These are phyloP conservation scores for Phaethon lepturus DNA, from an alignment of 2,113 vertebrate species.

Conservation along the genomic window DNA sequence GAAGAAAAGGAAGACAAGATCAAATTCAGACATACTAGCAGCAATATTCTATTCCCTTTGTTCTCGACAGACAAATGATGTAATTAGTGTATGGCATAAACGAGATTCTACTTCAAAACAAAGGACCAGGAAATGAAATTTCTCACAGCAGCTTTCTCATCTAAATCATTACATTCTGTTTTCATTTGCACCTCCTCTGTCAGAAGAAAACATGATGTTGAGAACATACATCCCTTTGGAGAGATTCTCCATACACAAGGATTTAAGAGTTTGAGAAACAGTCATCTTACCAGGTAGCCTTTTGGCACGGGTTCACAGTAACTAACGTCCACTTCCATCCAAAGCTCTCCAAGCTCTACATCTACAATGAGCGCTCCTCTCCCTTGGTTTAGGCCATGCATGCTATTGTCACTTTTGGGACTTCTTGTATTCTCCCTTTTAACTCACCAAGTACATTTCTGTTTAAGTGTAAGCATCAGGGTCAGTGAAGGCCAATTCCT, in stretches of 20 bases:
- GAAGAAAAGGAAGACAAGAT: not conserved
- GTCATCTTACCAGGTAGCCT: not conserved
- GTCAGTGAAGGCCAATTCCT: not conserved
- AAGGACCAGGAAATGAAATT: not conserved
- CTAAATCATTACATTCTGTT: conserved; percentile 18
- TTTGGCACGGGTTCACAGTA: not conserved
- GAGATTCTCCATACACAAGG: not conserved
- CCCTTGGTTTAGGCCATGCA: not conserved
- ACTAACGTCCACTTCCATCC: not conserved
- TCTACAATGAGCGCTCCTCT: not conserved
- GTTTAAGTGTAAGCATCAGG: not conserved
- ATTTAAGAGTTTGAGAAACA: not conserved
- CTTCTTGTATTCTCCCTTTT: not conserved
- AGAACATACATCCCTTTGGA: not conserved
- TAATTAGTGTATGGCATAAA: not conserved
- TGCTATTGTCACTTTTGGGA: not conserved
- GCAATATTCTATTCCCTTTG: not conserved
- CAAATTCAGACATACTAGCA: not conserved
- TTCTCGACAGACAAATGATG: not conserved
- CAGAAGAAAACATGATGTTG: not conserved
- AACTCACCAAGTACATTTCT: not conserved
- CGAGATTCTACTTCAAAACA: not conserved
- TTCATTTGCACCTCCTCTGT: conserved; percentile 3
- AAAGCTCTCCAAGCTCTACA: not conserved
- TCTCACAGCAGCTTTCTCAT: not conserved